A percentile compares a stretch with the other conserved stretches of the same genome.
These are phyloP conservation scores for Ochlodes sylvanus DNA, from an alignment of 2,888 invertebrate species.

Conservation along the genomic window DNA sequence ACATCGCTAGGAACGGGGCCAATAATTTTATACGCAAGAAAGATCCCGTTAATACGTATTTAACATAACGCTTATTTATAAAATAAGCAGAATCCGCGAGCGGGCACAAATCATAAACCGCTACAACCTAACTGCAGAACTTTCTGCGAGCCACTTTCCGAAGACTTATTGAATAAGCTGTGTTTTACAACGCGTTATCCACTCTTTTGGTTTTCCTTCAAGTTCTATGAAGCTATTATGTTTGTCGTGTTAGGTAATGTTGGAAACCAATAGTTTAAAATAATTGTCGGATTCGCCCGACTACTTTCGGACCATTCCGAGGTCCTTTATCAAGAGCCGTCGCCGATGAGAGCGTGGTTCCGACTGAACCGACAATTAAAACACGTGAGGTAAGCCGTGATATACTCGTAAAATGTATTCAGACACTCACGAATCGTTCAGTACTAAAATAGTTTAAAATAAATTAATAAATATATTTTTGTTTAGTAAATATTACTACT, in stretches of 20 bases:
- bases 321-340: too few species aligned
- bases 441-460: too few species aligned
- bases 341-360: too few species aligned
- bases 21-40: slow-evolving; percentile 28
- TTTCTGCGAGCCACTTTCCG: slow-evolving; percentile 34
- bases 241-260: slow-evolving; percentile 39
- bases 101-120: slow-evolving; percentile 35
- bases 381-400: too few species aligned
- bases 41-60: slow-evolving; percentile 30
- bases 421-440: too few species aligned
- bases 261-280: slow-evolving; percentile 46
- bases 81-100: slow-evolving; percentile 30
- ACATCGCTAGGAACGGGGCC: slow-evolving; percentile 1
- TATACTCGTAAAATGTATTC: too few species aligned
- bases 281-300: too few species aligned
- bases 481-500: too few species aligned
- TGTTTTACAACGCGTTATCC: slow-evolving; percentile 20
- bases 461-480: too few species aligned
- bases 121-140: slow-evolving; percentile 31
- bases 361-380: too few species aligned
- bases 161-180: slow-evolving; percentile 29
- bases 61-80: slow-evolving; percentile 32
- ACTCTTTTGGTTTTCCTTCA: slow-evolving; percentile 11
- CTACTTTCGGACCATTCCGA: too few species aligned
- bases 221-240: slow-evolving; percentile 25